Evolutionary conservation across 2,797 vertebrate genomes (phyloP).

Genomic region (Sebastes miniatus): DNA sequence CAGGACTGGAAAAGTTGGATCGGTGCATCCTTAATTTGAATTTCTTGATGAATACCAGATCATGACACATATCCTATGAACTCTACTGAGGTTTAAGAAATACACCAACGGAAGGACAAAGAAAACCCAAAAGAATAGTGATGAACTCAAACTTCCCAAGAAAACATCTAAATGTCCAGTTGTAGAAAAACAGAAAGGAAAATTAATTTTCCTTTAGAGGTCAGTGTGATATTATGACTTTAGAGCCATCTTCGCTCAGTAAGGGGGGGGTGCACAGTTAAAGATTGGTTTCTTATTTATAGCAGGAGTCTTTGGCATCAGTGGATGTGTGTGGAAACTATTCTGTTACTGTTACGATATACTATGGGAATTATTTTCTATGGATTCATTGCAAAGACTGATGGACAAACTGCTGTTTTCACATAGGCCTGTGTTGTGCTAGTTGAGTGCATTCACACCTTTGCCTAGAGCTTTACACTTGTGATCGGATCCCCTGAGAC

Average conservation of each 20-base stretch:
- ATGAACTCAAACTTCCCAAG: constrained; percentile 44
- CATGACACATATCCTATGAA: constrained; percentile 38
- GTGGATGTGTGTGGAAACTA: constrained; percentile 6
- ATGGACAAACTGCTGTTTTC: constrained; percentile 13
- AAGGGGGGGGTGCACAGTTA: constrained; percentile 12
- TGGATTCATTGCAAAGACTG: constrained; percentile 13
- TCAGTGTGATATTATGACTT: constrained; percentile 49
- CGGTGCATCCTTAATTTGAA: no score
- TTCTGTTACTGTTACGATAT: constrained; percentile 21
- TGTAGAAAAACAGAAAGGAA: constrained; percentile 46
- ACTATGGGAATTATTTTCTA: constrained; percentile 10
- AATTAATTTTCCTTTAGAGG: constrained; percentile 53
- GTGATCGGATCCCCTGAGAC: background rate
- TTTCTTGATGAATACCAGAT: constrained; percentile 50
- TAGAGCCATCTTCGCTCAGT: constrained; percentile 30
- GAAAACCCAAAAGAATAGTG: constrained; percentile 46
- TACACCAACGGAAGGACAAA: constrained; percentile 25
- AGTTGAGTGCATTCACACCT: constrained; percentile 6
- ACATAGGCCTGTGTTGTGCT: constrained; percentile 18
- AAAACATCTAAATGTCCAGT: constrained; percentile 50
- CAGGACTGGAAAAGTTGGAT: no score
- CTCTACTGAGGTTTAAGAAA: background rate
- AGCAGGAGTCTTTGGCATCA: constrained; percentile 36
- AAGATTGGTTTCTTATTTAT: constrained; percentile 15
- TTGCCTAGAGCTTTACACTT: background rate